Base-by-base conservation (phyloP, 1,140 invertebrate genomes). In the Dryas iulia region DNA sequence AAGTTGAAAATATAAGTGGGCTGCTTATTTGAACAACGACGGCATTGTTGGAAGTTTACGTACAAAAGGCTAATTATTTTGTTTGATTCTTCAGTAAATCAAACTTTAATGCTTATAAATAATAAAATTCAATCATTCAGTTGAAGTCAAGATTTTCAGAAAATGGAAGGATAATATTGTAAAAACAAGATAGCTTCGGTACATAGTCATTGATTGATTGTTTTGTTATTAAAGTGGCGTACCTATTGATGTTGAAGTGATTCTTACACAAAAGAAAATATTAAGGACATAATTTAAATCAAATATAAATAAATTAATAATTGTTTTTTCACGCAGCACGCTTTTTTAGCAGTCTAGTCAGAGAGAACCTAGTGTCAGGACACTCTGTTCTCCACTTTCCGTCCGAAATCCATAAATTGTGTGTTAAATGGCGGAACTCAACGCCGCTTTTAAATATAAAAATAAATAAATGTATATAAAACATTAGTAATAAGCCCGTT, bases 21-120 rank as follows among this genome's bases (percentile, higher is more conserved):
- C 14, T 8, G 39, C 7, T 47, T 47, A 21, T 47, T n/a, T 14
- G 18, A 47, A 21, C 39, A 47, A 18, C 14, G 39, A 47, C 14
- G 39, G 14, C 2, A 47, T 18, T 47, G 39, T 47, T 47, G 14
- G 3, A 21, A 3, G 1, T 31, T 59, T 65, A 69, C 71, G 68
- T 77, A 47, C 3, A 47, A 35, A 47, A 47, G 14, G 14, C 39
- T 21, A 10, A 18, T 47, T 47, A 8, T 47, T 18, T 21, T 21
- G 2, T 21, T 47, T 14, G n/a, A n/a, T n/a, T n/a, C n/a, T n/a
- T n/a, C n/a, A 39, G 7, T 14, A 39, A 39, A 39, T 14, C n/a
- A 14, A 47, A 10, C 18, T 47, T 47, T n/a, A 14, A 47, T 21
- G 2, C 1, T 47, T 8, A 18, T 47, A 18, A 47, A 18, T 47